Base-by-base conservation (phyloP, 2,797 vertebrate genomes). In the Artibeus lituratus region DNA sequence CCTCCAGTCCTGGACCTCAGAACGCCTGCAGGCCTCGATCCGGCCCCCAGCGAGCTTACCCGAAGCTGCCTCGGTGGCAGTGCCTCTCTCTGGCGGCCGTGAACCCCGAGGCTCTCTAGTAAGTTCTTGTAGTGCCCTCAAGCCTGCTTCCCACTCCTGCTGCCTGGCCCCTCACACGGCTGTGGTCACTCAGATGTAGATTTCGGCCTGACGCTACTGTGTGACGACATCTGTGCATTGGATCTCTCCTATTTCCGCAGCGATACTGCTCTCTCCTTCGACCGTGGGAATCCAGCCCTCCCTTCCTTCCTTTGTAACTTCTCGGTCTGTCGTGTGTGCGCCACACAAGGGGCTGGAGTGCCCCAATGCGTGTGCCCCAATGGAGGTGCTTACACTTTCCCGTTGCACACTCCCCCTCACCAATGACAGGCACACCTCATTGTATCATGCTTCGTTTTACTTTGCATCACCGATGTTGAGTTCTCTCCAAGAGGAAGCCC, bases 181-280 rank as follows among this genome's bases (percentile, higher is more conserved):
- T 93, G 94, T 95, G 95, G 81, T 81, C 90, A 89, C 87, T 91
- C 85, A 92, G 93, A 76, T 77, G 70, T 80, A 37, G 77, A 49
- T 26, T 55, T 55, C 21, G 53, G 22, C 21, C 53, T 24, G 19
- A 55, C 2, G 53, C 53, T 3, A 55, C 85, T 57, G 69, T 7
- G 49, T 82, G 87, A 84, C 35, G 77, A 14, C 29, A 39, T 37
- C 44, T 47, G 53, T 53, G 65, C 55, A 57, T 62, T 90, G 8
- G 84, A 29, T 67, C 9, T 82, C 76, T 67, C 74, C 82, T 53
- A 10, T 37, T 87, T 94, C 92, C 77, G 37, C 39, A 86, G 76
- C 29, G 81, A 51, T 8, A 55, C 55, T 3, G 67, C 32, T 10
- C 2, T 39, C 19, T 67, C 51, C 74, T 78, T 57, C 44, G 80